Conservation (phyloP, 2,797 vertebrate genomes). For the Denticeps clupeoides region DNA sequence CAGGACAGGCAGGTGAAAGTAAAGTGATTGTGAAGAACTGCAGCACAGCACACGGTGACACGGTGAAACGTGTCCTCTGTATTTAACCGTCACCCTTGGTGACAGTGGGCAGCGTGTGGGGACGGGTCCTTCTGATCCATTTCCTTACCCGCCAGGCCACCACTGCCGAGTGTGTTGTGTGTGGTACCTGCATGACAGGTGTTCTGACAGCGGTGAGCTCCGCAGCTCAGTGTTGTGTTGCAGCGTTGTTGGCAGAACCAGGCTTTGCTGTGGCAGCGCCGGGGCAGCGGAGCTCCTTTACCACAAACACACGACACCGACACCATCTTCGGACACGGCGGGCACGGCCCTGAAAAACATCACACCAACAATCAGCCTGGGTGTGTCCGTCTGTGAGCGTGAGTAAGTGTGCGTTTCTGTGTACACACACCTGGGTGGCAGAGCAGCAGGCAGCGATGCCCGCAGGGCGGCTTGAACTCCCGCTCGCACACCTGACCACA, state of each 20-base stretch:
- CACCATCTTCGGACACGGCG: slow-evolving; percentile 95
- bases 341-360: slow-evolving; percentile 76
- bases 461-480: slow-evolving; percentile 77
- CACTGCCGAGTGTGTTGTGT: slow-evolving; percentile 1
- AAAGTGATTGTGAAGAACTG: too few relatives aligned
- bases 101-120: too few relatives aligned
- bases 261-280: slow-evolving; percentile 82
- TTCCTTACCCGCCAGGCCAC: too few relatives aligned
- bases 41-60: too few relatives aligned
- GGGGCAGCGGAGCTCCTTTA: slow-evolving; percentile 74
- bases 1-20: too few relatives aligned
- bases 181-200: slow-evolving; percentile 25
- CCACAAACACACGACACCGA: slow-evolving; percentile 75
- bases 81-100: too few relatives aligned
- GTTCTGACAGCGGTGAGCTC: slow-evolving; percentile 72
- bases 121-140: too few relatives aligned
- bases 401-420: neutral
- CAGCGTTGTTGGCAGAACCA: slow-evolving; percentile 77
- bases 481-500: slow-evolving; percentile 86
- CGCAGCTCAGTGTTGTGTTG: slow-evolving; percentile 62
- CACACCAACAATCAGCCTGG: too few relatives aligned
- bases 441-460: slow-evolving; percentile 86
- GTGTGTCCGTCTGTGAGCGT: neutral
- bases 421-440: slow-evolving; percentile 94
- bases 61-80: too few relatives aligned